Conservation (phyloP, 2,113 vertebrate species). For the Grantiella picta region DNA sequence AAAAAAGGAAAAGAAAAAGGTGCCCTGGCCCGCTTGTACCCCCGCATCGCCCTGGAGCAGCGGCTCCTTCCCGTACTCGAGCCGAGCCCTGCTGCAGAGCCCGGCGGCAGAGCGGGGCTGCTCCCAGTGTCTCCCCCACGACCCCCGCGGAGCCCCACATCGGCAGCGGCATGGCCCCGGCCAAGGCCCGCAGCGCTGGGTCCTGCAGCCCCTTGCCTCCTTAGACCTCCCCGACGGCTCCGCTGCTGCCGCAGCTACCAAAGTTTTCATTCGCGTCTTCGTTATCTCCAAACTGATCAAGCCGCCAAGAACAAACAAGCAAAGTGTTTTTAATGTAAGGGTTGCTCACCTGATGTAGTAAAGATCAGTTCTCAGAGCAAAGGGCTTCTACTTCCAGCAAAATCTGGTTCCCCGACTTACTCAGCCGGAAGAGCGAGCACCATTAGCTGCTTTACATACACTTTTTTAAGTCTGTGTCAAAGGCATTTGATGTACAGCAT, state of each 20-base stretch:
- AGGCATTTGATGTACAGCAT: not conserved
- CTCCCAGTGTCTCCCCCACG: not conserved
- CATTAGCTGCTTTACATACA: not conserved
- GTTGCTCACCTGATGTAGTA: constrained; percentile 67
- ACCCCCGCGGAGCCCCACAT: not conserved
- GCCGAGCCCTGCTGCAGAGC: not conserved
- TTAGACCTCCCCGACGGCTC: not conserved
- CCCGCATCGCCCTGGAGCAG: not conserved
- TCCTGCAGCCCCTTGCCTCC: too few relatives aligned
- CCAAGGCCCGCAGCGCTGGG: not conserved
- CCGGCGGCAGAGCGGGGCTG: not conserved
- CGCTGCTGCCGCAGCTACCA: not conserved
- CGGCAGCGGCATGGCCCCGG: not conserved
- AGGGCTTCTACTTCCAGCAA: constrained; percentile 21
- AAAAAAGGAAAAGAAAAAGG: too few relatives aligned
- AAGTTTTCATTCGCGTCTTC: not conserved
- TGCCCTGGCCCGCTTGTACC: not conserved
- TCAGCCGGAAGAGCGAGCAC: constrained; percentile 3
- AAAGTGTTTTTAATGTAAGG: not conserved
- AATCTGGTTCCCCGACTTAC: not conserved
- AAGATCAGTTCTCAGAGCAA: constrained; percentile 33
- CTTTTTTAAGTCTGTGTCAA: not conserved
- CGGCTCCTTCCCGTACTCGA: not conserved
- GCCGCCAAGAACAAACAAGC: not conserved
- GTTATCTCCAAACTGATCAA: not conserved